Percentiles rank a stretch among this genome's conserved stretches.
phyloP scores from a whole-genome alignment of 1,140 invertebrate genomes.

The Oryzaephilus surinamensis region DNA sequence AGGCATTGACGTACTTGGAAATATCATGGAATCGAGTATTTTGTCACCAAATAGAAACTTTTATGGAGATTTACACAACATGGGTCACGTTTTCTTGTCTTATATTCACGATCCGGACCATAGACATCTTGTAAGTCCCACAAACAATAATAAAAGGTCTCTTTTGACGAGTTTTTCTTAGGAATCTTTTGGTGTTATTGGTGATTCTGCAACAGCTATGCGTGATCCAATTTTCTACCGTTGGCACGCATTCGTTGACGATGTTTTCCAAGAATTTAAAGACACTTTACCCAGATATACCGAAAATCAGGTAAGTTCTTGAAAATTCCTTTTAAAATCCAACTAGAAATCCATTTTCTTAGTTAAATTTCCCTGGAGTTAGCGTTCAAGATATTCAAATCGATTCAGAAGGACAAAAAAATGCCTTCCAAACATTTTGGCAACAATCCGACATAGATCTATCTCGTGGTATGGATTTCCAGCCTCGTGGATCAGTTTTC shows the following conservation, averaged over 20 bases:
- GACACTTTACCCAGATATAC: slow-evolving; percentile 52
- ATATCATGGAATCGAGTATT: slow-evolving; percentile 37
- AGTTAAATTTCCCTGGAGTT: slow-evolving; percentile 27
- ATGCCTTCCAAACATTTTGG: slow-evolving; percentile 40
- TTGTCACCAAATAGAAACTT: slow-evolving; percentile 36
- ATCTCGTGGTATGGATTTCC: slow-evolving; percentile 41
- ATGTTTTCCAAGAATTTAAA: slow-evolving; percentile 68
- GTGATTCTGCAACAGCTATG: slow-evolving; percentile 56
- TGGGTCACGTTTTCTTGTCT: slow-evolving; percentile 45
- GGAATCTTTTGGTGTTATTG: slow-evolving; percentile 55
- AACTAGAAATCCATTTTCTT: background rate
- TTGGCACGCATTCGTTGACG: slow-evolving; percentile 70
- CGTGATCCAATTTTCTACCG: slow-evolving; percentile 77
- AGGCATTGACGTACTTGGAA: slow-evolving; percentile 41
- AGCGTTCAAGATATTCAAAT: slow-evolving; percentile 19
- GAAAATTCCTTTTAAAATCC: background rate
- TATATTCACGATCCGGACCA: slow-evolving; percentile 46
- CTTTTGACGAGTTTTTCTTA: slow-evolving; percentile 33
- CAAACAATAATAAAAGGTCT: slow-evolving; percentile 28
- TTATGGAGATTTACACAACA: slow-evolving; percentile 51
- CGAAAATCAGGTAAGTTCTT: slow-evolving; percentile 39
- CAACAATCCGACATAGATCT: slow-evolving; percentile 41
- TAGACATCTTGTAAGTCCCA: slow-evolving; percentile 40
- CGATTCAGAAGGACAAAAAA: slow-evolving; percentile 16
- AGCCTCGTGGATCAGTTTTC: slow-evolving; percentile 35